Percentiles rank a stretch among this genome's conserved stretches.
These are phyloP conservation scores for Barnardius zonarius DNA, from an alignment of 2,113 vertebrate species.

Conservation along the genomic window DNA sequence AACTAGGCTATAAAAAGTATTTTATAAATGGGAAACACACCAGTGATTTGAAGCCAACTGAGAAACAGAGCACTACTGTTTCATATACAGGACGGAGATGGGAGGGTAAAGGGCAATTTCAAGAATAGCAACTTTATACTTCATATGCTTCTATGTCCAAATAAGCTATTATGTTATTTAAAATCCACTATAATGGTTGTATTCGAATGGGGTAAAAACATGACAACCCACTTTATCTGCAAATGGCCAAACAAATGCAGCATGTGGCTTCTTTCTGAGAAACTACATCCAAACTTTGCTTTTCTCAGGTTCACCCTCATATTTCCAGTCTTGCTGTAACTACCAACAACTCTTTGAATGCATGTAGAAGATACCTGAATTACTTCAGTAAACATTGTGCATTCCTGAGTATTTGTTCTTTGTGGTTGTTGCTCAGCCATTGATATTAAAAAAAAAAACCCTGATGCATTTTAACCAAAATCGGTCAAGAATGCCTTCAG, in stretches of 20 bases:
- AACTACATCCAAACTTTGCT: not conserved
- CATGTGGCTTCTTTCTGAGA: not conserved
- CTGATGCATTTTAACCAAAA: not conserved
- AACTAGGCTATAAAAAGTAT: conserved; percentile 58
- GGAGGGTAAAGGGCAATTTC: conserved; percentile 9
- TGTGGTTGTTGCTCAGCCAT: not conserved
- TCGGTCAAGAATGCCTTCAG: not conserved
- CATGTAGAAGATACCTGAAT: not conserved
- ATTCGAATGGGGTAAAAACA: not conserved
- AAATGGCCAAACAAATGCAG: not conserved
- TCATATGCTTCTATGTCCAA: not conserved
- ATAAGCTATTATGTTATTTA: not conserved
- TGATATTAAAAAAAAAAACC: not conserved
- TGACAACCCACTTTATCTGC: not conserved
- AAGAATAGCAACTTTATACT: not conserved
- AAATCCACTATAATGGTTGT: not conserved
- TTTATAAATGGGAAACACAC: conserved; percentile 54
- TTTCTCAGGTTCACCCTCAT: not conserved
- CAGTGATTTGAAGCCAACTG: conserved; percentile 33
- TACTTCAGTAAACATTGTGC: not conserved
- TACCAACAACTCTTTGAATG: not conserved
- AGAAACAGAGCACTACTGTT: conserved; percentile 56
- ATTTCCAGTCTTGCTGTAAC: not conserved
- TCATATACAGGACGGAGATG: not conserved
- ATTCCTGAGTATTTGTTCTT: not conserved